Conservation (phyloP, 2,888 invertebrate genomes). For the Troglohyphantes excavatus region DNA sequence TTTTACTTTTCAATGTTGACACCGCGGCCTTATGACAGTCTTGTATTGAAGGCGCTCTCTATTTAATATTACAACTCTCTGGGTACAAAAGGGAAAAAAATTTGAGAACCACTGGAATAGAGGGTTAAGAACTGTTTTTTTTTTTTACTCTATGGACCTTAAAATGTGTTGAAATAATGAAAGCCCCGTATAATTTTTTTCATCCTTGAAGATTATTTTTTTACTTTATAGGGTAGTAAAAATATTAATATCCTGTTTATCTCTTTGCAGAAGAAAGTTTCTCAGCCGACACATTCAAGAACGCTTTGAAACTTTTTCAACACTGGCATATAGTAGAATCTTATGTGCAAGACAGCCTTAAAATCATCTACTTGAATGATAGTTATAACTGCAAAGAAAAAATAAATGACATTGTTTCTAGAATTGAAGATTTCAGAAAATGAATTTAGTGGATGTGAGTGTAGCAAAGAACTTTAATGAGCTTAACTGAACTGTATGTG, state of each 20-base stretch:
- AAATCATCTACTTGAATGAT: constrained; percentile 69
- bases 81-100: no score
- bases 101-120: no score
- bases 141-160: no score
- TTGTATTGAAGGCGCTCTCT: no score
- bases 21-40: no score
- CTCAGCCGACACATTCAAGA: constrained; percentile 92
- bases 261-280: constrained; percentile 89
- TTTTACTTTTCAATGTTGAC: no score
- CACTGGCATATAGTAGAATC: constrained; percentile 90
- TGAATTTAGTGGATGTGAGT: constrained; percentile 80
- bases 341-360: constrained; percentile 80
- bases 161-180: no score
- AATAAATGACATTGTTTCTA: constrained; percentile 77
- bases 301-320: constrained; percentile 90
- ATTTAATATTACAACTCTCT: no score
- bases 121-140: no score
- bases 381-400: constrained; percentile 71
- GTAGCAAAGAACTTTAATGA: background rate
- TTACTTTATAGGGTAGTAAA: no score
- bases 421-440: constrained; percentile 78
- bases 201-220: no score
- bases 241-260: background rate
- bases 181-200: no score
- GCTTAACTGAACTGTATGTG: constrained; percentile 15